Evolutionary conservation across 2,113 vertebrate genomes (phyloP), one percentile per base, ranked within the genome.

Genomic region (Eubucco bourcierii): DNA sequence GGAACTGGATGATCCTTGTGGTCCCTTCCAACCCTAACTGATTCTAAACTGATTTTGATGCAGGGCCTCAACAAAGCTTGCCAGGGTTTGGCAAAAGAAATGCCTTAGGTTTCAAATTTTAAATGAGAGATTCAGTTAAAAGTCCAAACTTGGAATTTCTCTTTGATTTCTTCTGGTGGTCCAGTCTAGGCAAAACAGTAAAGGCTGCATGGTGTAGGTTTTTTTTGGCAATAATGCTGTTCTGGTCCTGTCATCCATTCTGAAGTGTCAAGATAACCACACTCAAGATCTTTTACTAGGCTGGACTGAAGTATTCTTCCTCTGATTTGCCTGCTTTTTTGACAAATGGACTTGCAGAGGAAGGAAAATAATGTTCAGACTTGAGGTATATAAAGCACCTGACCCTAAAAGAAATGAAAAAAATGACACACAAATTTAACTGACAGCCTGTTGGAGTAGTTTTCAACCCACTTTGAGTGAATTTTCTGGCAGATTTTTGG

Each of bases 91-190:
- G 94, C 96, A 95, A 76, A 85, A 87, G 28, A n/a, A 34, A 19
- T 37, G 74, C 55, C 78, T 95, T 96, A 94, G 37, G 90, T 96
- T 96, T 92, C 50, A 73, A 6, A 79, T 87, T 81, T 80, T 84
- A 87, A 89, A 87, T 92, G 56, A 87, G 94, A 90, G 81, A 92
- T 89, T 77, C 12, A 2, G 84, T 93, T 95, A 74, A 78, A 70
- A 81, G 75, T 73, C 59, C 11, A 47, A 56, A 55, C 59, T 68
- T 70, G 71, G 66, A 90, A 37, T 88, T 92, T 84, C 47, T 79
- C 39, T 93, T 91, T 90, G 39, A 52, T 93, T 93, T 87, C 50
- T 95, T 88, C 65, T 84, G 67, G 52, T 84, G 64, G 55, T 31
- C 64, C 87, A 56, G 6, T 82, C 80, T 92, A 39, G 37, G 78